Base-by-base conservation (phyloP, 2,113 vertebrate species). In the Limnothrissa miodon region DNA sequence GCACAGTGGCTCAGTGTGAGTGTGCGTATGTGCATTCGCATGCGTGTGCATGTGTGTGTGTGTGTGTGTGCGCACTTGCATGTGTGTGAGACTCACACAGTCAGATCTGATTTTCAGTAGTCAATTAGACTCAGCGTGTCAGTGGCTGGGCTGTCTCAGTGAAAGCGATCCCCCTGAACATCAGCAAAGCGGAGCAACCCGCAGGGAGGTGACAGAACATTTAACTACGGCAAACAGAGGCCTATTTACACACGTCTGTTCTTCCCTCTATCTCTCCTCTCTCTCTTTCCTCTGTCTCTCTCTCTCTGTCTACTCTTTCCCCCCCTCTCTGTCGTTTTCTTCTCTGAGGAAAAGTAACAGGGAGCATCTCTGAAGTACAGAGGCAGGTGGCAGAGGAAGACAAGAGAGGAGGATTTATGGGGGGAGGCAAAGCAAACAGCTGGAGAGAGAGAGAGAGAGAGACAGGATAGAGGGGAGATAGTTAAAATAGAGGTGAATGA, bases 361-460 rank as follows among this genome's bases (percentile, higher is more conserved):
- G 6, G 80, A 59, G 85, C 15, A 33, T 80, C 78, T 79, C 62
- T 81, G 45, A 15, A 42, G 42, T 21, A 39, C 44, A 45, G n/a
- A 78, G 45, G 45, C 19, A 66, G 59, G 59, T 66, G 59, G 48
- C 1, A 53, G 4, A 53, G 11, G 25, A 66, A 66, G n/a, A 29
- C 59, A 29, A 7, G 45, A 36, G 80, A 80, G 81, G 48, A 83
- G 74, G 29, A 23, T 70, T 66, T 48, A 39, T 51, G 15, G 53
- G 3, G 53, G 59, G 10, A 29, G 23, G 87, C 62, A 81, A 70
- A 80, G 66, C 66, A 78, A 85, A 86, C 86, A 88, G 86, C 85
- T 88, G 88, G 86, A 88, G 83, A 89, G 74, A 87, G 5, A 17
- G 10, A n/a, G 29, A 42, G 48, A 70, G 81, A 23, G 84, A 78